phyloP scores from a whole-genome alignment of 2,888 invertebrate genomes.

The Monopis laevigella region DNA sequence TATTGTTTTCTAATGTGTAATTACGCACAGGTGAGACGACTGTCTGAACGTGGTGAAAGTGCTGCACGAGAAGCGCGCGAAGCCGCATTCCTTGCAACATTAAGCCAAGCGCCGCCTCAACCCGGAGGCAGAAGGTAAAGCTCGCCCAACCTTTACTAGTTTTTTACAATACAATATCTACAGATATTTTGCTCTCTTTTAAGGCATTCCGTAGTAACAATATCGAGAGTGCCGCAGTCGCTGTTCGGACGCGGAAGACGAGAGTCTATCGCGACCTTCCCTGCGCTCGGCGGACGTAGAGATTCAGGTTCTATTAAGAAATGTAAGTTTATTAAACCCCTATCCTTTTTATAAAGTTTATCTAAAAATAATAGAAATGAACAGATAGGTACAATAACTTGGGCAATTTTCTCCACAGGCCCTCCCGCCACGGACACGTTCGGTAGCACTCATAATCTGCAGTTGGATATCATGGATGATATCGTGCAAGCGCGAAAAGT shows the following conservation, averaged over 20 bases:
- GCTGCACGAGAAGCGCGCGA: slow-evolving; percentile 81
- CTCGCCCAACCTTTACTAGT: neutral
- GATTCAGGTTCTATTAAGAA: slow-evolving; percentile 49
- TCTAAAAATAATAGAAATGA: no score
- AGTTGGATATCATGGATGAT: slow-evolving; percentile 89
- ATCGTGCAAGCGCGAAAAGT: slow-evolving; percentile 85
- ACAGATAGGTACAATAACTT: no score
- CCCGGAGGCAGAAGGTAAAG: slow-evolving; percentile 73
- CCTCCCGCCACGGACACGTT: slow-evolving; percentile 76
- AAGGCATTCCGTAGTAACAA: slow-evolving; percentile 87
- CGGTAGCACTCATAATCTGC: slow-evolving; percentile 84
- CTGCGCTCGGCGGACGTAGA: slow-evolving; percentile 60
- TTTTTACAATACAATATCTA: neutral
- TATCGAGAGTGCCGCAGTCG: slow-evolving; percentile 81
- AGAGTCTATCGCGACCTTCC: slow-evolving; percentile 84
- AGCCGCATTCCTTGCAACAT: slow-evolving; percentile 83
- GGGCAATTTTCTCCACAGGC: no score
- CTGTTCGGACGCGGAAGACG: slow-evolving; percentile 81
- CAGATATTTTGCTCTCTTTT: slow-evolving; percentile 19
- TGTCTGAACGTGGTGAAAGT: slow-evolving; percentile 83
- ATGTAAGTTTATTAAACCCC: slow-evolving; percentile 36
- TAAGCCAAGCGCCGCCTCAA: slow-evolving; percentile 78
- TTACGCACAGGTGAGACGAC: slow-evolving; percentile 70
- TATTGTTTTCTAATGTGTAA: neutral
- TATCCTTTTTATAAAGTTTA: neutral